Evolutionary conservation across 1,140 invertebrate species (phyloP).

Genomic region (Eubasilissa regina): DNA sequence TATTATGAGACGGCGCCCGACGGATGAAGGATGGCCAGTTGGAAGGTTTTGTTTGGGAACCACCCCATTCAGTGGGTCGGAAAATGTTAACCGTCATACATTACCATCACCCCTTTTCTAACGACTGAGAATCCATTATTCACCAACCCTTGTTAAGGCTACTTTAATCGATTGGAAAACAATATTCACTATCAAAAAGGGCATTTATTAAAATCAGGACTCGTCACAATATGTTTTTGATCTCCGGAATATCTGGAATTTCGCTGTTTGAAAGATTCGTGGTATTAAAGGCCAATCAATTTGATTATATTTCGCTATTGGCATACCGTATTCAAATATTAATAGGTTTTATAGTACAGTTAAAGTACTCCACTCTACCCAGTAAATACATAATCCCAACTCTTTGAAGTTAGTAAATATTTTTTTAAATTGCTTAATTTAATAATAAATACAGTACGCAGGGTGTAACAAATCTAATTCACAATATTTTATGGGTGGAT

Average conservation of each 20-base stretch:
- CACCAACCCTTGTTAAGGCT: constrained; percentile 32
- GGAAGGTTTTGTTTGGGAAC: constrained; percentile 14
- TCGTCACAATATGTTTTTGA: neutral
- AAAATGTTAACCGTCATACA: constrained; percentile 44
- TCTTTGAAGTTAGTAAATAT: too few relatives aligned
- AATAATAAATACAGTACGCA: too few relatives aligned
- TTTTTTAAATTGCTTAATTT: too few relatives aligned
- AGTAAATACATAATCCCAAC: too few relatives aligned
- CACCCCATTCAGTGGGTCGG: constrained; percentile 26
- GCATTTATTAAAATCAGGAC: constrained; percentile 21
- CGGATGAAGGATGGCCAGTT: constrained; percentile 15
- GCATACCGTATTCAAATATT: too few relatives aligned
- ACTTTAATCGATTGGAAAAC: constrained; percentile 44
- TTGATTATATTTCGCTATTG: too few relatives aligned
- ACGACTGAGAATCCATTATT: constrained; percentile 38
- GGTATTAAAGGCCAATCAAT: neutral
- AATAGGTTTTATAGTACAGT: too few relatives aligned
- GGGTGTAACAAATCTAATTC: too few relatives aligned
- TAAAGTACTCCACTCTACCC: too few relatives aligned
- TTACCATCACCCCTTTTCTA: constrained; percentile 23
- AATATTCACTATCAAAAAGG: neutral
- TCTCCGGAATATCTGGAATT: too few relatives aligned
- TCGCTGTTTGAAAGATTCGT: neutral
- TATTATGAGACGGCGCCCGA: neutral
- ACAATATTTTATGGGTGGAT: too few relatives aligned